Base-by-base conservation (phyloP, 2,113 vertebrate species). In the Tenebrosternarchus preto region DNA sequence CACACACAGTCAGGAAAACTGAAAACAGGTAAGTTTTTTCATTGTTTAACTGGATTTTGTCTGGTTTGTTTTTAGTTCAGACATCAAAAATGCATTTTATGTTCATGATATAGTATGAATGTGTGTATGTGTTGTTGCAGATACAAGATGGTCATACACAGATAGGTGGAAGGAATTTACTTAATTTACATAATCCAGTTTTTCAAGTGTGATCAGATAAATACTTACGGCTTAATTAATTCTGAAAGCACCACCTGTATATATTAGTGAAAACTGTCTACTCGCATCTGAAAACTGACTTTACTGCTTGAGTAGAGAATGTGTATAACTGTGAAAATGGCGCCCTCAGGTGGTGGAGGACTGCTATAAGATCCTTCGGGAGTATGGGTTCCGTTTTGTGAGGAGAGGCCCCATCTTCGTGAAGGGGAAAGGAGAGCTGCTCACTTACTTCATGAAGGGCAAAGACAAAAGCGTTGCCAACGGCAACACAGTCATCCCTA, bases 401-500 rank as follows among this genome's bases (percentile, higher is more conserved):
- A 92, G 95, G 60, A 93, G 97, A 66, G 97, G 97, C 19, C 95
- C 95, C 71, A 95, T 99, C 90, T 97, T 90, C 31, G 96, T 99
- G 71, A 99, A 99, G 77, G 97, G 97, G 24, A 99, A 99, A 80
- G 97, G 97, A 9, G 96, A 98, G 83, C 93, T 99, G 77, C 94
- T 99, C 0, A 99, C 97, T 3, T 99, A 95, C 79, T 98, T 99
- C 89, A 90, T 99, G 84, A 99, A 98, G 84, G 97, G 97, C 39
- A 95, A 95, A 76, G 95, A 98, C 25, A 95, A 94, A 68, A 92
- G 93, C 3, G 89, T 90, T 20, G 68, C 86, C 19, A 95, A 95
- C 0, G 88, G 90, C 17, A 90, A 93, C 2, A 91, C 89, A 0
- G 85, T 95, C 19, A 33, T 80, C 68, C 77, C 68, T 2, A 91